A percentile compares a stretch with the other conserved stretches of the same genome.
These are phyloP conservation scores for Smutsia temminckii DNA, from an alignment of 2,797 vertebrate genomes.

Conservation along the genomic window DNA sequence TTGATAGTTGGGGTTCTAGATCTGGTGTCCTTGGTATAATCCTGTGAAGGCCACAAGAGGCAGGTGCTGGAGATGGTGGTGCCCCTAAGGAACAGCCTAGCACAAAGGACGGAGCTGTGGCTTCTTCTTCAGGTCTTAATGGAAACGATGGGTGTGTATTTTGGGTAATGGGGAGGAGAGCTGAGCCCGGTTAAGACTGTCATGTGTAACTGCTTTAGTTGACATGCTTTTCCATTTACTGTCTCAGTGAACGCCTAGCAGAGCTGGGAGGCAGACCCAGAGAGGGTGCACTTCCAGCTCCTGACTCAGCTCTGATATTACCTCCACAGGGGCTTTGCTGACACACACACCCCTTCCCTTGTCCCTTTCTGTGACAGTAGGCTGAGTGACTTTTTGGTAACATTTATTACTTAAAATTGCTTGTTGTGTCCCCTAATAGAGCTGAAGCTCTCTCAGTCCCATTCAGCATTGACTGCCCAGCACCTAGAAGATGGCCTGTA, in stretches of 20 bases:
- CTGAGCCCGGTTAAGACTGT: background rate
- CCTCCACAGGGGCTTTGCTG: background rate
- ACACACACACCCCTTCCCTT: background rate
- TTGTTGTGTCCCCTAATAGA: background rate
- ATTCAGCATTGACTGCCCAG: background rate
- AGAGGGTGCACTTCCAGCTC: background rate
- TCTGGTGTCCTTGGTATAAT: background rate
- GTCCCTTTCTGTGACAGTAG: background rate
- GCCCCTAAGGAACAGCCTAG: background rate
- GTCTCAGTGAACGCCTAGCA: background rate
- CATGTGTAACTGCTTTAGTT: background rate
- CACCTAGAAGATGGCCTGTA: background rate
- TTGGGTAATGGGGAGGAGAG: background rate
- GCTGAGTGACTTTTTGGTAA: background rate
- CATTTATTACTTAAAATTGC: conserved; percentile 12
- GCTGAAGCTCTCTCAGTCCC: background rate
- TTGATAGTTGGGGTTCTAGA: background rate
- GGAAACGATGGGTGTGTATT: conserved; percentile 15
- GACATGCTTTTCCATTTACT: background rate
- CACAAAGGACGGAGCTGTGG: background rate
- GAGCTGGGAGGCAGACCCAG: background rate
- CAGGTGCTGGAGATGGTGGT: background rate
- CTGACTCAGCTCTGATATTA: background rate
- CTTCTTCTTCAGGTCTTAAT: background rate
- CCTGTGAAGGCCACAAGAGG: background rate